A percentile compares a stretch with the other conserved stretches of the same genome.
Conservation (phyloP, 1,140 invertebrate species). For the Amyelois transitella region DNA sequence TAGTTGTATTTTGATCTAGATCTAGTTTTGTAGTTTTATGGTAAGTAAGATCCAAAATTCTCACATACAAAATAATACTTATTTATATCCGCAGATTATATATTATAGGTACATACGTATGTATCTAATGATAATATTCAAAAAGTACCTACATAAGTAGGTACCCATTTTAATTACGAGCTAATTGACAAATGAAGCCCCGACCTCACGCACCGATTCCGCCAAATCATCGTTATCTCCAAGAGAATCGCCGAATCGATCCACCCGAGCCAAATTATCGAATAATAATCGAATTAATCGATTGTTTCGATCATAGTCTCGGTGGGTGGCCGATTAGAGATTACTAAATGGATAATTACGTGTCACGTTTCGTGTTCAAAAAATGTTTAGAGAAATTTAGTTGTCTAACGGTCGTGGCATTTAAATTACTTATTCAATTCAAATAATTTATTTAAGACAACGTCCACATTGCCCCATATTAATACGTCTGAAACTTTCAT, state of each 20-base stretch:
- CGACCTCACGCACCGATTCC: conserved; percentile 33
- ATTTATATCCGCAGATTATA: no score
- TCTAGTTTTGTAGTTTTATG: neutral
- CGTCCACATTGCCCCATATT: no score
- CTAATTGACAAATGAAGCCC: conserved; percentile 50
- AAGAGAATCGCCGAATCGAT: conserved; percentile 54
- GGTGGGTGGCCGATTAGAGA: conserved; percentile 48
- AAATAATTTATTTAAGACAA: no score
- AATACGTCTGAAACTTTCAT: no score
- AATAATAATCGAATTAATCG: conserved; percentile 29
- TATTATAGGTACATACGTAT: neutral
- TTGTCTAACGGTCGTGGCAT: no score
- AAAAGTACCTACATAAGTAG: neutral
- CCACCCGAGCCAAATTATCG: conserved; percentile 47
- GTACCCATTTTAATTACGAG: conserved; percentile 16
- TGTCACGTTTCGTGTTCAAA: conserved; percentile 31
- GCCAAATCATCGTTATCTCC: conserved; percentile 51
- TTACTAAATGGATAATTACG: conserved; percentile 42
- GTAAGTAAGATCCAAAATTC: no score
- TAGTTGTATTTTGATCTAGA: neutral
- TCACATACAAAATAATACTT: no score
- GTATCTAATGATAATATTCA: neutral
- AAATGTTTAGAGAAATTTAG: neutral
- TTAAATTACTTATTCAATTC: no score
- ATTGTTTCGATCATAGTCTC: conserved; percentile 48